Evolutionary conservation across 2,888 invertebrate species (phyloP).

Genomic region (Polia nebulosa): DNA sequence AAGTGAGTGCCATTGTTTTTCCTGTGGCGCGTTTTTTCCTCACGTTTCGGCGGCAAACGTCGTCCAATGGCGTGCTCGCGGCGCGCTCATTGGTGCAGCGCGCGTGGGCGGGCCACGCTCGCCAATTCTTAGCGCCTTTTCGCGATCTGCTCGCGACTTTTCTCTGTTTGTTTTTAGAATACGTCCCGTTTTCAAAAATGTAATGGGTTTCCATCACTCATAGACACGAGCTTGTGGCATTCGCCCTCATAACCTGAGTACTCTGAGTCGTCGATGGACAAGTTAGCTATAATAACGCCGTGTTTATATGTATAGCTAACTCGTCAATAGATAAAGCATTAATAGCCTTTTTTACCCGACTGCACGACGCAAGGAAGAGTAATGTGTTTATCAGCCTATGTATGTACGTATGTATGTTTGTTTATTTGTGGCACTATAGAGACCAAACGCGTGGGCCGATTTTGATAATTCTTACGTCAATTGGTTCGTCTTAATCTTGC

Average conservation of each 20-base stretch:
- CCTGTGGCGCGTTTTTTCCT: slow-evolving; percentile 78
- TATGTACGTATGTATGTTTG: too few species aligned
- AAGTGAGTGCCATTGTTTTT: slow-evolving; percentile 88
- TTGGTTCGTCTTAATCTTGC: too few species aligned
- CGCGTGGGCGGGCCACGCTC: slow-evolving; percentile 76
- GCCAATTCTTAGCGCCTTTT: slow-evolving; percentile 80
- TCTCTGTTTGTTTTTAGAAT: slow-evolving; percentile 77
- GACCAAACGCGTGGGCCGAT: too few species aligned
- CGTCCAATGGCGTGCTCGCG: slow-evolving; percentile 79
- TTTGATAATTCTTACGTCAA: too few species aligned
- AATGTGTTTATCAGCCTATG: too few species aligned
- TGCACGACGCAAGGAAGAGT: too few species aligned
- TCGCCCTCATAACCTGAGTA: not conserved
- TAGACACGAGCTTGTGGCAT: not conserved
- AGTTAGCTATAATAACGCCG: not conserved
- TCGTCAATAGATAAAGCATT: too few species aligned
- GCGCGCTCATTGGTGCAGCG: slow-evolving; percentile 77
- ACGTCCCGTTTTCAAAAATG: slow-evolving; percentile 74
- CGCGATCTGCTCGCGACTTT: slow-evolving; percentile 68
- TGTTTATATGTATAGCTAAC: too few species aligned
- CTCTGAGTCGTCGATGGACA: not conserved
- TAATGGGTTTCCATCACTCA: slow-evolving; percentile 12
- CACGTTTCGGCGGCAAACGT: slow-evolving; percentile 72
- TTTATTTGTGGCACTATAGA: too few species aligned
- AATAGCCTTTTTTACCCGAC: too few species aligned